Conservation (phyloP, 1,140 invertebrate species). For the Cotesia glomerata region DNA sequence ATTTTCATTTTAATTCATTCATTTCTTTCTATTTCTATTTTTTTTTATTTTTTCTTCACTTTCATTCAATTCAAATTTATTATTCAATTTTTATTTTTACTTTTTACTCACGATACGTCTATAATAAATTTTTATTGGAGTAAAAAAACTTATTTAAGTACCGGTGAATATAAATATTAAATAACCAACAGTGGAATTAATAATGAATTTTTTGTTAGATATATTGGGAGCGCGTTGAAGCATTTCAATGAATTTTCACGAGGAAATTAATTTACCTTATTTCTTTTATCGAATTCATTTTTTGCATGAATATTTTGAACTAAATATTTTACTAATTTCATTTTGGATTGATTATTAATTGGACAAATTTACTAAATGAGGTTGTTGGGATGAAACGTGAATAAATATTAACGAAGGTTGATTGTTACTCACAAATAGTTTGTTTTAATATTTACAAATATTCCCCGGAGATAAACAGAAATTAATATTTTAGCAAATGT, state of each 20-base stretch:
- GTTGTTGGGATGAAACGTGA: too few relatives aligned
- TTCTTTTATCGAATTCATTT: too few relatives aligned
- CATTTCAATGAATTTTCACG: background rate
- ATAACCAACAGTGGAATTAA: background rate
- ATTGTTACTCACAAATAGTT: background rate
- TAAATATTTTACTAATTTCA: too few relatives aligned
- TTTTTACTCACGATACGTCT: background rate
- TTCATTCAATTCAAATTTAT: background rate
- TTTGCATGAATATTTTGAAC: too few relatives aligned
- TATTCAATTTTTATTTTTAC: background rate
- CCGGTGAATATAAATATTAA: background rate
- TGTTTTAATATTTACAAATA: too few relatives aligned
- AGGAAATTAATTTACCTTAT: too few relatives aligned
- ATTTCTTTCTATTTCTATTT: slow-evolving; percentile 14
- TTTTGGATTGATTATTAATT: too few relatives aligned
- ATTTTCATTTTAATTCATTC: background rate
- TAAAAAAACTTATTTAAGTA: background rate
- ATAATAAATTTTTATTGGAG: too few relatives aligned
- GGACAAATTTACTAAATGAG: too few relatives aligned
- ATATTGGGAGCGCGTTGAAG: background rate
- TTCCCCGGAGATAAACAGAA: too few relatives aligned
- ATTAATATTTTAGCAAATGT: too few relatives aligned
- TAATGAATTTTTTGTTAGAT: background rate
- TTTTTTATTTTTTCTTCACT: background rate
- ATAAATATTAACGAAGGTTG: background rate